These are phyloP conservation scores for Oncorhynchus kisutch DNA, from an alignment of 2,113 vertebrate species.

Conservation along the genomic window DNA sequence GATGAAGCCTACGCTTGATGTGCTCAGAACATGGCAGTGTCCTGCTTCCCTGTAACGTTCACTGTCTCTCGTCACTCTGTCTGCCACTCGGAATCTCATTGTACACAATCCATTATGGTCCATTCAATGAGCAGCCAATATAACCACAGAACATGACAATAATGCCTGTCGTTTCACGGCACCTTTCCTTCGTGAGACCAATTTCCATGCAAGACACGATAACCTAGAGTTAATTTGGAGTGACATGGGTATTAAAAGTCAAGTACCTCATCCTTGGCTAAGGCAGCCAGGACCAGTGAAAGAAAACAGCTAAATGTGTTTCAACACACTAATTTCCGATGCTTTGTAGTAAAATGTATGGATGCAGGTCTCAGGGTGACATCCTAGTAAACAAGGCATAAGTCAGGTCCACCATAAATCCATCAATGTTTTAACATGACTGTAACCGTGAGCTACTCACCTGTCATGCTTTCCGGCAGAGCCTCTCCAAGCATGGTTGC, in stretches of 20 bases:
- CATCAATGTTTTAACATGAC: neutral
- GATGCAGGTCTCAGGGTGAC: neutral
- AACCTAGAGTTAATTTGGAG: neutral
- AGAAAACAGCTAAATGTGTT: neutral
- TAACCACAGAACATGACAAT: neutral
- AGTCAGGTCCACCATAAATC: neutral
- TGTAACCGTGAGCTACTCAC: neutral
- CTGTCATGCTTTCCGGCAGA: neutral
- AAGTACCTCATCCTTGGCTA: neutral
- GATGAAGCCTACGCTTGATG: no score
- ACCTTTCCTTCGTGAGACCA: no score
- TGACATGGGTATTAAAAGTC: neutral
- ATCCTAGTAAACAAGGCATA: conserved; percentile 13
- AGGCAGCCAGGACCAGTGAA: neutral
- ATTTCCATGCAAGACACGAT: no score
- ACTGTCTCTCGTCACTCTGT: neutral
- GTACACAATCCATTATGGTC: neutral
- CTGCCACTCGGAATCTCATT: neutral
- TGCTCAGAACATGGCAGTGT: no score
- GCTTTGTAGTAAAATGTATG: neutral
- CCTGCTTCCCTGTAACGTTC: neutral
- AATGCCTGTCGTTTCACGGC: neutral
- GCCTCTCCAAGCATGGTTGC: neutral
- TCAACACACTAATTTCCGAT: neutral
- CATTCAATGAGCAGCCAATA: neutral